Evolutionary conservation across 1,140 invertebrate genomes (phyloP).

Genomic region (Bombus confusus): DNA sequence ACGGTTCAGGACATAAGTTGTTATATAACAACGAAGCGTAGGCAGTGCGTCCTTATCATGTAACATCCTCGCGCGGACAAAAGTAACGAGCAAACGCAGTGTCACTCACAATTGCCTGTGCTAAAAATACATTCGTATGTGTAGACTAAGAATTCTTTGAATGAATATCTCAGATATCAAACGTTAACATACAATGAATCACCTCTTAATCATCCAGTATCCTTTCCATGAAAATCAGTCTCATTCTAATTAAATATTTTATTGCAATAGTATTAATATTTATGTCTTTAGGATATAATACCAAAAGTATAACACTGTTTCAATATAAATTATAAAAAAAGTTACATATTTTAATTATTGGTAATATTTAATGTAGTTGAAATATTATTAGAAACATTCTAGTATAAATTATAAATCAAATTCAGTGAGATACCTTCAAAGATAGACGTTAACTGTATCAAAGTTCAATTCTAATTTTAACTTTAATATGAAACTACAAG

Average conservation of each 20-base stretch:
- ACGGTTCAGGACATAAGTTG: conserved; percentile 21
- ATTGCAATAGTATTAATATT: too few relatives aligned
- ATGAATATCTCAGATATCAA: neutral
- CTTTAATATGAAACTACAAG: too few relatives aligned
- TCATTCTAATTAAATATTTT: neutral
- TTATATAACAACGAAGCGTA: conserved; percentile 46
- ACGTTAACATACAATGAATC: neutral
- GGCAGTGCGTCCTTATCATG: conserved; percentile 28
- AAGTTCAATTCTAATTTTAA: too few relatives aligned
- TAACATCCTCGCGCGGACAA: conserved; percentile 12
- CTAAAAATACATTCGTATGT: conserved; percentile 18
- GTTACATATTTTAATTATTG: too few relatives aligned
- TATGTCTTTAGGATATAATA: neutral
- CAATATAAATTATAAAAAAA: too few relatives aligned
- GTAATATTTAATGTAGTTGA: too few relatives aligned
- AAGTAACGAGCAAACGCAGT: neutral
- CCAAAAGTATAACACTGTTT: too few relatives aligned
- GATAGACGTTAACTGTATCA: too few relatives aligned
- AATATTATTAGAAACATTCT: too few relatives aligned
- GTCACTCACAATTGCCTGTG: neutral
- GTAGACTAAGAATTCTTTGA: neutral
- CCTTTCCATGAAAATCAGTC: neutral
- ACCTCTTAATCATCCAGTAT: neutral
- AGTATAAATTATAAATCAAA: too few relatives aligned
- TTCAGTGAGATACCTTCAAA: too few relatives aligned